phyloP scores from a whole-genome alignment of 2,888 invertebrate genomes.

The Cordilura impudica region DNA sequence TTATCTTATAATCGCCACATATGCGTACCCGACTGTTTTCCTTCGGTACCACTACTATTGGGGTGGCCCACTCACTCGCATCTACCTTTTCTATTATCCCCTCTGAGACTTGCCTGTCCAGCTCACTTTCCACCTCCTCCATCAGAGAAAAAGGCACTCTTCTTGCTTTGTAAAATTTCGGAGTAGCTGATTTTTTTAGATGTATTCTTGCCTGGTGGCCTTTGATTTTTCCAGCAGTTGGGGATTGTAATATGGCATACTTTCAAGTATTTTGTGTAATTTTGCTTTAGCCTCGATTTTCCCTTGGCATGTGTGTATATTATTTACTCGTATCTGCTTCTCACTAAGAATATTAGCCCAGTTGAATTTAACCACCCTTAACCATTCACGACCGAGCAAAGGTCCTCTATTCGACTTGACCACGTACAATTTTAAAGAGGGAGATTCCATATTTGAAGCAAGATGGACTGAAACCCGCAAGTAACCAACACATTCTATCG shows the following conservation, averaged over 20 bases:
- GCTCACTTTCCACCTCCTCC: background rate
- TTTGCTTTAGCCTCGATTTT: background rate
- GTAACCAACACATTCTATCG: slow-evolving; percentile 20
- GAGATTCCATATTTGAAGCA: background rate
- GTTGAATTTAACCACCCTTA: slow-evolving; percentile 5
- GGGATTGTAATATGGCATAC: background rate
- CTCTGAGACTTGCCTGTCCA: background rate
- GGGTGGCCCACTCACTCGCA: slow-evolving; percentile 68
- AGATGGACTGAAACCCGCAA: slow-evolving; percentile 19
- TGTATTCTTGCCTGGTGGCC: background rate
- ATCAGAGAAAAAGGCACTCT: slow-evolving; percentile 2
- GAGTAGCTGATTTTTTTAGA: background rate
- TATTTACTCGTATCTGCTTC: background rate
- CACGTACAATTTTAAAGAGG: slow-evolving; percentile 22
- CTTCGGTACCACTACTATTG: slow-evolving; percentile 69
- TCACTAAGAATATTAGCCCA: background rate
- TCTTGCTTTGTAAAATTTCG: slow-evolving; percentile 24
- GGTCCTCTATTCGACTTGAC: slow-evolving; percentile 22
- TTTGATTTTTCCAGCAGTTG: background rate
- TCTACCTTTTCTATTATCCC: slow-evolving; percentile 47
- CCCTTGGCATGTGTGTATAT: background rate
- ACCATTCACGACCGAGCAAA: slow-evolving; percentile 33
- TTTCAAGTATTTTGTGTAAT: background rate
- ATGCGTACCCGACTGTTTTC: slow-evolving; percentile 62
- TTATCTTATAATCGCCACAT: slow-evolving; percentile 63